Conservation (phyloP, 2,888 invertebrate species). For the Drosophila barbarae region DNA sequence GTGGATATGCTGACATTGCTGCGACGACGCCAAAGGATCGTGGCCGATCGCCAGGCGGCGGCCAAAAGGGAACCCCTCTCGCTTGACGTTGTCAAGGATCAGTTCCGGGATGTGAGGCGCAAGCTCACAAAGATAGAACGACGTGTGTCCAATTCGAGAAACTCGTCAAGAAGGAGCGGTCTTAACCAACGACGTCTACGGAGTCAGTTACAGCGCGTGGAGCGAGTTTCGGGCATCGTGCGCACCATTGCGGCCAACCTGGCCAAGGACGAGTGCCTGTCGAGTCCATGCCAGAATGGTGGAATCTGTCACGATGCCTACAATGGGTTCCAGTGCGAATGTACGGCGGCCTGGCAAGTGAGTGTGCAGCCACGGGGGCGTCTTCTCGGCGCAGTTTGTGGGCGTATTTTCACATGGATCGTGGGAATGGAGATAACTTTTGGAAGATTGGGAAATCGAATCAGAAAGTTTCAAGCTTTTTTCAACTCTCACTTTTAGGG, state of each 20-base stretch:
- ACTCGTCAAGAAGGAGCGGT: constrained; percentile 45
- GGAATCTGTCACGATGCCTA: constrained; percentile 89
- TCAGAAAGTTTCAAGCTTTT: background rate
- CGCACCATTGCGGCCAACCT: constrained; percentile 44
- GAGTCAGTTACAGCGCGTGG: constrained; percentile 57
- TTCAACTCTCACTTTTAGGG: constrained; percentile 80
- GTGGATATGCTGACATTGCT: constrained; percentile 82
- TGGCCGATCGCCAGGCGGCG: constrained; percentile 23
- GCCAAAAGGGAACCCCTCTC: constrained; percentile 29
- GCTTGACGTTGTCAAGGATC: constrained; percentile 47
- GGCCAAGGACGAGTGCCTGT: constrained; percentile 58
- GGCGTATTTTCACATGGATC: constrained; percentile 17
- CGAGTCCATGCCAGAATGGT: constrained; percentile 89
- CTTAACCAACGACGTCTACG: constrained; percentile 52
- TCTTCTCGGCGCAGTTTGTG: constrained; percentile 7
- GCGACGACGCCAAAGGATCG: constrained; percentile 34
- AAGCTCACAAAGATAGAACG: constrained; percentile 50
- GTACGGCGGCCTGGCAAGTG: constrained; percentile 85
- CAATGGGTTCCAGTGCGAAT: constrained; percentile 87
- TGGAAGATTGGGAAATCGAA: background rate
- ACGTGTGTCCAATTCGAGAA: constrained; percentile 47
- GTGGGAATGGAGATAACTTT: background rate
- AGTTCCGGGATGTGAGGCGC: constrained; percentile 55
- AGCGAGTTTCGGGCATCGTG: constrained; percentile 39
- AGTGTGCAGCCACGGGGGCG: constrained; percentile 47